These are phyloP conservation scores for Lepilemur ruficaudatus DNA, from an alignment of 2,797 vertebrate species.

Conservation along the genomic window DNA sequence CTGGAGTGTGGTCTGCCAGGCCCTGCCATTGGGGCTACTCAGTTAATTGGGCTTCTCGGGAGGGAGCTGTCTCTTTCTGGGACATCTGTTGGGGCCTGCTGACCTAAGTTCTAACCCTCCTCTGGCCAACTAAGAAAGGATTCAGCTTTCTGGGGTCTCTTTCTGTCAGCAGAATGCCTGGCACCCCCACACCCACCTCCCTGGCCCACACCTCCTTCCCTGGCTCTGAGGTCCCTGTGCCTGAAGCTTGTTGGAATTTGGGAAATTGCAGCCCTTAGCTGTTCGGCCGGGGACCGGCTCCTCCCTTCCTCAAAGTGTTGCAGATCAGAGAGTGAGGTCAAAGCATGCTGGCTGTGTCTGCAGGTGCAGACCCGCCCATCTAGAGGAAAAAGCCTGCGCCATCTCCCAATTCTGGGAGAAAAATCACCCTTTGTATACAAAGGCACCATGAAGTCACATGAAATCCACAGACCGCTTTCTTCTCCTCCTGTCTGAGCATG, in stretches of 20 bases:
- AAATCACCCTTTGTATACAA: neutral
- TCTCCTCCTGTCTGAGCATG: neutral
- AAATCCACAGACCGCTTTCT: neutral
- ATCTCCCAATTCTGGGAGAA: neutral
- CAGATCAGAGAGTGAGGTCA: no score
- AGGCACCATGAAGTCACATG: accelerated
- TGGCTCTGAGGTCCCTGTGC: neutral
- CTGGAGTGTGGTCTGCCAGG: neutral
- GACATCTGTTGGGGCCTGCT: neutral
- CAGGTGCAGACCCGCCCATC: neutral
- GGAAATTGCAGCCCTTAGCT: no score
- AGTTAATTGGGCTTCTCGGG: no score
- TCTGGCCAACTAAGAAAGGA: neutral
- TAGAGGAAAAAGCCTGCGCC: neutral
- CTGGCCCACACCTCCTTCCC: neutral
- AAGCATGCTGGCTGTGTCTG: neutral
- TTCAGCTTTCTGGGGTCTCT: neutral
- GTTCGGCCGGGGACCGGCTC: no score
- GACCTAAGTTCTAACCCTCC: neutral
- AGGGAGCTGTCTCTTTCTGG: neutral
- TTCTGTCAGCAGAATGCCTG: no score
- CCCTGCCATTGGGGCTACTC: neutral
- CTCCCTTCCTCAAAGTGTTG: neutral
- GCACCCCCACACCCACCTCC: accelerated
- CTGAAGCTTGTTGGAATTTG: neutral